Evolutionary conservation across 2,113 vertebrate genomes (phyloP), one percentile per base, ranked within the genome.

Genomic region (Onychostoma macrolepis): DNA sequence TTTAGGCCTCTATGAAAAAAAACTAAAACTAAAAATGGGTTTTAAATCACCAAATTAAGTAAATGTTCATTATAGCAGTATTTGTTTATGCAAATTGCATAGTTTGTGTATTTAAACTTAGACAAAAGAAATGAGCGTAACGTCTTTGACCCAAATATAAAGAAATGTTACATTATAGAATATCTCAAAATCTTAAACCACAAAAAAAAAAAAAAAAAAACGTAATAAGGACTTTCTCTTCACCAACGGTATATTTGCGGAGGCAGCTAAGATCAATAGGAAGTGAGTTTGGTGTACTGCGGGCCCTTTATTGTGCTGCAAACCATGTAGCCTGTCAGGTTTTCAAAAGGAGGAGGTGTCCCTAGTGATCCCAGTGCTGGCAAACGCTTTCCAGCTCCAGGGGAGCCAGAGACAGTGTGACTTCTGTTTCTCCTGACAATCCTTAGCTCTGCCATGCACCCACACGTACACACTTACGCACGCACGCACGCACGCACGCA

Each of bases 191-290:
- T 89, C 45, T 83, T 79, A 94, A 93, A 92, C 92, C 89, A 67
- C n/a, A n/a, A n/a, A n/a, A 76, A 88, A 90, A 93, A 50, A 11
- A 6, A 56, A 93, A 91, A 92, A 89, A 90, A 85, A 79, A 71
- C 36, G 67, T 19, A 87, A 17, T 11, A 74, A 84, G 56, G 17
- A 58, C 71, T 69, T 86, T 80, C 78, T 85, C 38, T 48, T 79
- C 80, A 38, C 79, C 74, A 74, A 85, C 90, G 76, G 30, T 77
- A 89, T 90, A 90, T 74, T 91, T 84, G 67, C 87, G 90, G 90
- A 89, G 90, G 17, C 90, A 88, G 86, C 81, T 6, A 28, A 84
- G 92, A 96, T 94, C 94, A 89, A 94, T 93, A 94, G 93, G 93
- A 93, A 95, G 61, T 61, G 90, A 92, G 93, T 92, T 89, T 8